These are phyloP conservation scores for Zaprionus kolodkinae DNA, from an alignment of 1,140 invertebrate species.

Conservation along the genomic window DNA sequence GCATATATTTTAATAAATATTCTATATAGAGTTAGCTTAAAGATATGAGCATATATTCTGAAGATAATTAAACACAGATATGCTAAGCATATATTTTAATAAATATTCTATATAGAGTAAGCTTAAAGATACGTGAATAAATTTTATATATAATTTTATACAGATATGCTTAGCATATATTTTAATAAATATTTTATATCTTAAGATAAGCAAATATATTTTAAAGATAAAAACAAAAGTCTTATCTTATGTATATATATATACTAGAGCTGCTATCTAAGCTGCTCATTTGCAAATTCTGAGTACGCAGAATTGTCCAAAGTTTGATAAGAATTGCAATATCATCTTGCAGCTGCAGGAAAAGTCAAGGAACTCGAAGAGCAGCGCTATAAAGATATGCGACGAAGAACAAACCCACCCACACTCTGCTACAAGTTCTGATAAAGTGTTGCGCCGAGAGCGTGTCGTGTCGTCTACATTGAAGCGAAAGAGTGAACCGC, in stretches of 20 bases:
- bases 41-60: background rate
- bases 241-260: slow-evolving; percentile 13
- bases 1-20: background rate
- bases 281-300: background rate
- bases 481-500: slow-evolving; percentile 16
- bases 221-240: background rate
- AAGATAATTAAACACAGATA: background rate
- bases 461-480: slow-evolving; percentile 10
- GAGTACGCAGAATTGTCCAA: background rate
- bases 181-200: background rate
- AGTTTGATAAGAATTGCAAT: background rate
- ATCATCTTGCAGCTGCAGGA: background rate
- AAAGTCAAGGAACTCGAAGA: slow-evolving; percentile 1
- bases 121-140: no score
- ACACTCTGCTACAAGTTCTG: slow-evolving; percentile 5
- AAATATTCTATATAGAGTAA: background rate
- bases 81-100: background rate
- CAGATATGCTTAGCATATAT: background rate
- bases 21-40: no score
- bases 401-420: slow-evolving; percentile 2
- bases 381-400: background rate
- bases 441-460: slow-evolving; percentile 21
- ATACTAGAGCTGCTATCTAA: background rate
- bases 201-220: background rate
- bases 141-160: no score